Evolutionary conservation across 2,888 invertebrate genomes (phyloP).

Genomic region (Alcis repandata): DNA sequence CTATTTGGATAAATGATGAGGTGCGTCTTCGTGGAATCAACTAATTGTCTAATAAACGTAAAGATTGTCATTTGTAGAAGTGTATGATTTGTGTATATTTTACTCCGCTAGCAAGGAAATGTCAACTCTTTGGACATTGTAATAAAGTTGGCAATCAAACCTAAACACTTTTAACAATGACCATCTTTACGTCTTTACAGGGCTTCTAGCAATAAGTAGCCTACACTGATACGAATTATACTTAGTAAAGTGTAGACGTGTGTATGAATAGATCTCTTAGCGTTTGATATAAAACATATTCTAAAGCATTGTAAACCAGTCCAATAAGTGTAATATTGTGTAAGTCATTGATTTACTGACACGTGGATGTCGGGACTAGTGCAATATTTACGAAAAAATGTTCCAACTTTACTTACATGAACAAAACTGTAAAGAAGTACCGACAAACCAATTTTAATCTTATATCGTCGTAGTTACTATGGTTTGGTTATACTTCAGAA

Average conservation of each 20-base stretch:
- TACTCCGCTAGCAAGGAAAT: neutral
- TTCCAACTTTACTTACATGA: too few relatives aligned
- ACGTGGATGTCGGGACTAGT: too few relatives aligned
- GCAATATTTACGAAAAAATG: too few relatives aligned
- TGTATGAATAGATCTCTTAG: conserved; percentile 44
- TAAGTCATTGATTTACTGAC: too few relatives aligned
- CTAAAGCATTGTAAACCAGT: conserved; percentile 54
- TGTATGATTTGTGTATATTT: neutral
- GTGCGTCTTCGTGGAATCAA: neutral
- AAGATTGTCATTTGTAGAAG: neutral
- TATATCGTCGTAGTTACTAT: too few relatives aligned
- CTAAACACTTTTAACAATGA: neutral
- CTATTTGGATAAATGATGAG: neutral
- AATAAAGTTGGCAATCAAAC: neutral
- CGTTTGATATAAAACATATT: conserved; percentile 34
- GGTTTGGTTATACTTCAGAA: too few relatives aligned
- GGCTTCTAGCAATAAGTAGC: neutral
- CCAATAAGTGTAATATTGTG: too few relatives aligned
- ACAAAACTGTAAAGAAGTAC: too few relatives aligned
- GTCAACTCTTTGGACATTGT: neutral
- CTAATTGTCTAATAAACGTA: neutral
- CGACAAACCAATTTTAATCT: too few relatives aligned
- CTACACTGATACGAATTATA: conserved; percentile 37
- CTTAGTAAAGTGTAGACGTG: conserved; percentile 32
- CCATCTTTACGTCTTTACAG: neutral